Conservation (phyloP, 2,888 invertebrate genomes). For the Mythimna impura region DNA sequence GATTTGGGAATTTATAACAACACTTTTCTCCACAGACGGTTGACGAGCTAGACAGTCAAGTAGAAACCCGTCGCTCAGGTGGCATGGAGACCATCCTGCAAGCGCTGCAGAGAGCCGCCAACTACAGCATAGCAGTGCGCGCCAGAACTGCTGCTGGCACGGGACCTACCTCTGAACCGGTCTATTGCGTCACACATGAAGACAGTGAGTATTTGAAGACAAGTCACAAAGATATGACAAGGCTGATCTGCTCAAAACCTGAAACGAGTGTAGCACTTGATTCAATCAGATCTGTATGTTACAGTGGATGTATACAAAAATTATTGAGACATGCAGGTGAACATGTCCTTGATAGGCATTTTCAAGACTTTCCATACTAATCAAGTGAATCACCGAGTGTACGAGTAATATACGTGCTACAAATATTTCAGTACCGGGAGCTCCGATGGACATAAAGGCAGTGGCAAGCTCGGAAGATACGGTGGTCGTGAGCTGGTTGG, state of each 20-base stretch:
- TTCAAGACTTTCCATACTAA: too few relatives aligned
- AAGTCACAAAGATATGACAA: not conserved
- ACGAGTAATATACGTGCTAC: not conserved
- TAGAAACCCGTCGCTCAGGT: constrained; percentile 93
- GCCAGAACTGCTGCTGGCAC: constrained; percentile 96
- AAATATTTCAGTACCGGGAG: constrained; percentile 93
- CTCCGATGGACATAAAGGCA: constrained; percentile 95
- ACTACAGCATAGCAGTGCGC: constrained; percentile 95
- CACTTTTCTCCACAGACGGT: constrained; percentile 68
- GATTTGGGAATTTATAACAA: too few relatives aligned
- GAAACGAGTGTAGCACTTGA: too few relatives aligned
- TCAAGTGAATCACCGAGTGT: too few relatives aligned
- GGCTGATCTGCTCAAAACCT: not conserved
- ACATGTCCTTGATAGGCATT: too few relatives aligned
- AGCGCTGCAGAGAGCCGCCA: constrained; percentile 94
- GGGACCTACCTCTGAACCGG: constrained; percentile 93
- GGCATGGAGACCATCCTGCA: constrained; percentile 94
- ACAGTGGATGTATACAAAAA: not conserved
- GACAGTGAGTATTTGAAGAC: constrained; percentile 91
- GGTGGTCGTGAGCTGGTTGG: constrained; percentile 95
- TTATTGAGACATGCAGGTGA: too few relatives aligned
- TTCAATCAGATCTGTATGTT: not conserved
- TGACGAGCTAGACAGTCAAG: constrained; percentile 75
- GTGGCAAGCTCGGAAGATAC: constrained; percentile 94
- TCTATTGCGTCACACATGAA: constrained; percentile 95